Base-by-base conservation (phyloP, 2,797 vertebrate genomes). In the Acanthiza pusilla region DNA sequence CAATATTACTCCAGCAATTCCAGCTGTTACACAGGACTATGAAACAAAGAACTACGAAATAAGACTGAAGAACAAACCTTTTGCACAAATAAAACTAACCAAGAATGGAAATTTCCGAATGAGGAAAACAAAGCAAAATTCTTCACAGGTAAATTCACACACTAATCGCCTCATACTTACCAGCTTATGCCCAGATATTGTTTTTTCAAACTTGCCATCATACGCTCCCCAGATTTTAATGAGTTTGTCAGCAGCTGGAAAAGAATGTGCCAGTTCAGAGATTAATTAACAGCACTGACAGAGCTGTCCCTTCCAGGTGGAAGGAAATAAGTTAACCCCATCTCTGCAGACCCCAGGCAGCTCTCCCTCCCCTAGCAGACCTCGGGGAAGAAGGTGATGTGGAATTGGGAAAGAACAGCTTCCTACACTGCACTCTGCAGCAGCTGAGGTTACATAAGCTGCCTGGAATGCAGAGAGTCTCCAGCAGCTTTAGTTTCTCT, bases 181-280 rank as follows among this genome's bases (percentile, higher is more conserved):
- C 95, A 99, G 98, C 93, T 99, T 99, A 97, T 99, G 99, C 88
- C 99, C 99, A 30, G 99, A 99, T 96, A 99, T 98, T 70, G 99
- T 99, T 97, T 99, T 99, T 97, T 99, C 99, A 97, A 99, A 99
- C 92, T 99, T 99, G 73, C 99, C 99, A 10, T 99, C 99, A 4
- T 99, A 99, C 0, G 99, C 99, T 23, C 99, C 99, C 99, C 99
- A 99, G 86, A 99, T 99, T 98, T 99, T 99, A 95, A 99, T 99
- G 94, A 99, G 98, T 96, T 99, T 99, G 97, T 99, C 99, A 91
- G 99, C 99, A 95, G 99, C 99, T 99, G 97, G 81, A 74, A 96
- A 34, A 67, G 53, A 96, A 93, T 16, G 40, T 47, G 40, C 29
- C 78, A 83, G 38, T 89, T 85, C 70, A 86, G 72, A 73, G 27